Percentiles rank a stretch among this genome's conserved stretches.
Evolutionary conservation across 2,797 vertebrate genomes (phyloP).

Genomic region (Bradypus variegatus): DNA sequence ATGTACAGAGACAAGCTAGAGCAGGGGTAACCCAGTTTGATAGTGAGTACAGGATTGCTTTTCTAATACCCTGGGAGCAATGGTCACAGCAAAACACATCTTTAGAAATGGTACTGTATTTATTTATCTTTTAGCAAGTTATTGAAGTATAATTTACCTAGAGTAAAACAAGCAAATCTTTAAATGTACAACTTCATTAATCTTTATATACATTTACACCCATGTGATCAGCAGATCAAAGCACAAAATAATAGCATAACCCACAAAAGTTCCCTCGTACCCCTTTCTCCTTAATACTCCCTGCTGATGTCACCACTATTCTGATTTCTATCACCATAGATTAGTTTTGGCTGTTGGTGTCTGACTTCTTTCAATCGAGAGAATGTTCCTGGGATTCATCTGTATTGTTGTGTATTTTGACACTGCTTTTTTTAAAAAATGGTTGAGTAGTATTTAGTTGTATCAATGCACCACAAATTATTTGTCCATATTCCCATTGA

Average conservation of each 20-base stretch:
- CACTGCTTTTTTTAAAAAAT: background rate
- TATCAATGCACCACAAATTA: background rate
- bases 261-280: background rate
- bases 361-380: background rate
- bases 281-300: background rate
- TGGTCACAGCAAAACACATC: background rate
- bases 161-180: background rate
- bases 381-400: background rate
- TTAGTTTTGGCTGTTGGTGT: background rate
- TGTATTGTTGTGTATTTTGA: background rate
- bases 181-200: background rate
- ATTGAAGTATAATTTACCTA: background rate
- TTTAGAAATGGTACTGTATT: background rate
- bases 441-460: background rate
- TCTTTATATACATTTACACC: background rate
- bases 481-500: background rate
- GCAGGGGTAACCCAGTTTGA: background rate
- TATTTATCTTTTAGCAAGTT: background rate
- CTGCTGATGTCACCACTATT: background rate
- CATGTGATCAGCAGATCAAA: background rate
- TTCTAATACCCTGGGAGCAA: background rate
- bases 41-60: background rate
- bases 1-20: background rate
- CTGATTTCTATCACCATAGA: background rate
- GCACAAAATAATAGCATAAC: background rate